Evolutionary conservation across 2,113 vertebrate species (phyloP), one percentile per base, ranked within the genome.

Genomic region (Aptenodytes patagonicus): DNA sequence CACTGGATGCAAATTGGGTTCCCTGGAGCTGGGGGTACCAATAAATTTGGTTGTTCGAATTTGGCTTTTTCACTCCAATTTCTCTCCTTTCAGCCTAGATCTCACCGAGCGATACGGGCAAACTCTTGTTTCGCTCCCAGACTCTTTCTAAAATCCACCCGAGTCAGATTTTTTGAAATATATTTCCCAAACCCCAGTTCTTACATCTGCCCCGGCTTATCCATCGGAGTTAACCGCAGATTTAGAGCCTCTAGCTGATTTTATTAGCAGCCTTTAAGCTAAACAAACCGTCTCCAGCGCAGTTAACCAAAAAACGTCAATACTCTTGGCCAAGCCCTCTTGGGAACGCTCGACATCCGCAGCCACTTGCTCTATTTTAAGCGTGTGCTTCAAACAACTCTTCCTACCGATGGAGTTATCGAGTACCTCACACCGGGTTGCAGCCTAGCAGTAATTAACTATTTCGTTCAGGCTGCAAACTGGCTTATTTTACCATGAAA

Each of bases 41-140:
- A 29, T 9, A 10, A 10, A n/a, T 22, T 2, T n/a, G 9, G 17
- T 4, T 21, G 7, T 5, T 58, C 22, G 20, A 42, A 42, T 42
- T 42, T 42, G 42, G 31, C 17, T 55, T n/a, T 44, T 22, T n/a
- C 49, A 11, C 36, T 51, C 21, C 47, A 5, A 2, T 42, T 87
- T 36, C 40, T 60, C 36, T 36, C 54, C 36, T 38, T 69, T 57
- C 34, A 31, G 29, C 60, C 54, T 61, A 28, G 65, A n/a, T 36
- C n/a, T 65, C 65, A 25, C 12, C 4, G 2, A 46, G 22, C 0
- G 0, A n/a, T 6, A 32, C 2, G 7, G 29, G 25, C 7, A 13
- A 90, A 66, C 28, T 36, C 29, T 31, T 5, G 7, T 51, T 83
- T 71, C 38, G 4, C 29, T 36, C 66, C 58, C 47, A 44, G 28